Evolutionary conservation across 2,797 vertebrate genomes (phyloP).

Genomic region (Anas capensis): DNA sequence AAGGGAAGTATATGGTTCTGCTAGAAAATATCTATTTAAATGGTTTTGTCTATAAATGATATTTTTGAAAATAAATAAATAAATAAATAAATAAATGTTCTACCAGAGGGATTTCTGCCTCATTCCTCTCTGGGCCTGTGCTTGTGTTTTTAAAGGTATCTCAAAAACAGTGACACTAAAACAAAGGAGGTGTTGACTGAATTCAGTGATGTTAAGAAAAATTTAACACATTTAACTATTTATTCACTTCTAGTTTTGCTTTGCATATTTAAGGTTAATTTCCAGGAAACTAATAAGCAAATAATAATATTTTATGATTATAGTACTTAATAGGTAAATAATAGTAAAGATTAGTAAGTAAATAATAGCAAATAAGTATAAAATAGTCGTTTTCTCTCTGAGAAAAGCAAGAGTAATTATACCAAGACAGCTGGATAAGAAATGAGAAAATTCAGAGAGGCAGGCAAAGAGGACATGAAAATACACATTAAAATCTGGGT

Average conservation of each 20-base stretch:
- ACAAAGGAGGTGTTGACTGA: neutral
- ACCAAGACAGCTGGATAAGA: neutral
- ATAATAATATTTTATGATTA: neutral
- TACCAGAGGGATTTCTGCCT: neutral
- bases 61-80: neutral
- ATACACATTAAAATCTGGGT: neutral
- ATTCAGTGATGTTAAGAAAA: neutral
- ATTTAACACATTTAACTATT: neutral
- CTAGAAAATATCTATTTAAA: constrained; percentile 12
- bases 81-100: neutral
- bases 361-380: neutral
- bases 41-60: constrained; percentile 11
- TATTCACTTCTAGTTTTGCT: neutral
- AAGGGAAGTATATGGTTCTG: neutral
- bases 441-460: neutral
- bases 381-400: neutral
- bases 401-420: neutral
- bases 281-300: neutral
- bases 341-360: neutral
- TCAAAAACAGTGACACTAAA: neutral
- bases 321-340: neutral
- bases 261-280: neutral
- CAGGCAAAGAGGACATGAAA: neutral
- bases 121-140: neutral
- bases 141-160: neutral